Percentiles rank a stretch among this genome's conserved stretches.
phyloP scores from a whole-genome alignment of 92 coral and sea anemone species.

The Epizoanthus fatuus region DNA sequence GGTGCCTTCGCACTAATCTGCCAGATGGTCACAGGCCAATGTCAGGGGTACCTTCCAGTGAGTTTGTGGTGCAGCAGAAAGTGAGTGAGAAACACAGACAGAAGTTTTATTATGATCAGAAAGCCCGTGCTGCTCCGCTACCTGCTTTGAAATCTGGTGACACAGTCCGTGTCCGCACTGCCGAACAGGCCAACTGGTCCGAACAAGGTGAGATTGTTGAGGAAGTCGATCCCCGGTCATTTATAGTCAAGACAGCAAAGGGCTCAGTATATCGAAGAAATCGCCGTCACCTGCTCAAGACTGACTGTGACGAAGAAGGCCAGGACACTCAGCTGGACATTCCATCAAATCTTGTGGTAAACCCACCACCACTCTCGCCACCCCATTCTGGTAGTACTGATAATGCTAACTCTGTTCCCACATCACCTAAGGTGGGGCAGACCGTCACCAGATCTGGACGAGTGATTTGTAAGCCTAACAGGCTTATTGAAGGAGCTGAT shows the following conservation, averaged over 20 bases:
- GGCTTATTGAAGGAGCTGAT: constrained; percentile 20
- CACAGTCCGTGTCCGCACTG: constrained; percentile 15
- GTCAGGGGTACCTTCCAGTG: neutral
- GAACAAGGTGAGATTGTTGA: constrained; percentile 27
- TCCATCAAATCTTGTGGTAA: constrained; percentile 4
- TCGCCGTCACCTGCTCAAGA: constrained; percentile 29
- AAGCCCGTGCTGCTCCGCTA: neutral
- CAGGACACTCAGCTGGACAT: constrained; percentile 3
- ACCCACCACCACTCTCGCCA: neutral
- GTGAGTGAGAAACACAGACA: constrained; percentile 17
- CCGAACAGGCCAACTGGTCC: constrained; percentile 23
- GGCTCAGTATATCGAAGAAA: constrained; percentile 25
- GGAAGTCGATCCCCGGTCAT: neutral
- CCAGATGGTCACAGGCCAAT: constrained; percentile 25
- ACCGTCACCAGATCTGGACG: constrained; percentile 10
- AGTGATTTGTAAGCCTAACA: neutral
- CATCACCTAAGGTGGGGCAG: constrained; percentile 8
- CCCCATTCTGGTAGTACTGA: constrained; percentile 5
- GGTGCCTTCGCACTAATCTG: constrained; percentile 11
- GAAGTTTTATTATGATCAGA: constrained; percentile 33
- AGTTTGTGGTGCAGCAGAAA: constrained; percentile 21
- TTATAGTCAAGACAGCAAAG: neutral
- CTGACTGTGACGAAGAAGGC: constrained; percentile 3
- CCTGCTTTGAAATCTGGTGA: constrained; percentile 7
- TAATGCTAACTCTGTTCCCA: neutral